Base-by-base conservation (phyloP, 2,888 invertebrate species). In the Epinotia nisella region DNA sequence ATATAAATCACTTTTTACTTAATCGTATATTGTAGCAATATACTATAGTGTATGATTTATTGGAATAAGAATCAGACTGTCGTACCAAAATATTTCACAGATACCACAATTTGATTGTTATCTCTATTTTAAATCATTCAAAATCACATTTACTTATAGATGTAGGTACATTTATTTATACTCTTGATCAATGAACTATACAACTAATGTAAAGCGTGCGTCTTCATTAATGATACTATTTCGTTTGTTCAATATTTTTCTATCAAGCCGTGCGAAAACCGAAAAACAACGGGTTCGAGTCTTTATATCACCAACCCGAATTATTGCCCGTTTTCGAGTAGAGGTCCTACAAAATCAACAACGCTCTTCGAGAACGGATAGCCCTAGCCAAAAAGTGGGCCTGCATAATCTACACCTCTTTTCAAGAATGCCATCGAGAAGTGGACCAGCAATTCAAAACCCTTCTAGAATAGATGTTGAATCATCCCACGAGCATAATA, bases 141-240 rank as follows among this genome's bases (percentile, higher is more conserved):
- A 15, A 5, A 49, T 49, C 49, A 49, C 49, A 49, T 49, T 49
- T 49, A 49, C 13, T 41, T 41, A 41, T 11, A 11, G 11, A 13
- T 13, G 11, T 41, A 41, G 11, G 13, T 41, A 13, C 13, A 41
- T 58, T 58, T 58, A n/a, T 29, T 11, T 15, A 41, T 41, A 35
- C 35, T 35, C 19, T 45, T 61, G 11, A 61, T 61, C 15, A 61
- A 45, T 21, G 45, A 45, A 45, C 21, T 15, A 61, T 61, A 61
- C 61, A 61, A 45, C 21, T 3, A 61, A 61, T 61, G 61, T 45
- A 61, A 61, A 61, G 45, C 45, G 61, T 45, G 21, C 21, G 61
- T 45, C 24, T 61, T 21, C 41, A 45, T 45, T 24, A 21, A 15
- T 13, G 21, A 59, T 49, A 24, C n/a, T 24, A 62, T 41, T 60